phyloP scores from a whole-genome alignment of 1,140 invertebrate genomes.

The Rhizoglyphus robini region DNA sequence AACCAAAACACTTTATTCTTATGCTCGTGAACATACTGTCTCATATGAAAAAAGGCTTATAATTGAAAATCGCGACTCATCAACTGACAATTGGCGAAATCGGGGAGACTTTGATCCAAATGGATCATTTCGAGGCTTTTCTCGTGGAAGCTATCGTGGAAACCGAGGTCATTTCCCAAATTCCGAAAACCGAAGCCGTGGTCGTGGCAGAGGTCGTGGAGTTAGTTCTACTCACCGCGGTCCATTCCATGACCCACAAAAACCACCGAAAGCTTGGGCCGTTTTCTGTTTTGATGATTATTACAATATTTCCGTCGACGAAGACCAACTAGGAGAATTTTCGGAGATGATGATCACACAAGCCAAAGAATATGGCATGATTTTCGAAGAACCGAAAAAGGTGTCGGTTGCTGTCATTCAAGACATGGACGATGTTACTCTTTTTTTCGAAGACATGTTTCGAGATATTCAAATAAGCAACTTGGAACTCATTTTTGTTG shows the following conservation, averaged over 20 bases:
- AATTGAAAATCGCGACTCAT: not conserved
- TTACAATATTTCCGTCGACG: not conserved
- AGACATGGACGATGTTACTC: not conserved
- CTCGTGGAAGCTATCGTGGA: not conserved
- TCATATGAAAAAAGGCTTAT: not conserved
- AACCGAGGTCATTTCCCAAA: not conserved
- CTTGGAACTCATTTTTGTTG: too few relatives aligned
- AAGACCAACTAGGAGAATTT: not conserved
- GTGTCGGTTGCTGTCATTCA: not conserved
- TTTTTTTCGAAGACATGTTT: not conserved
- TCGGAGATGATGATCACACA: not conserved
- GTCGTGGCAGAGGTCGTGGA: not conserved
- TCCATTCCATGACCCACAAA: too few relatives aligned
- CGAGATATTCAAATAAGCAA: too few relatives aligned
- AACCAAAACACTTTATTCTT: not conserved
- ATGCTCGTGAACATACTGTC: not conserved
- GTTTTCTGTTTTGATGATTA: not conserved
- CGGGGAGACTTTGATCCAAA: not conserved
- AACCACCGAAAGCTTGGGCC: not conserved
- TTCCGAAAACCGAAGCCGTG: not conserved
- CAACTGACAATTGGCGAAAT: not conserved
- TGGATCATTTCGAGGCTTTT: not conserved
- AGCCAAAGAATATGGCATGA: not conserved
- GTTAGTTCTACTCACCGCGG: not conserved
- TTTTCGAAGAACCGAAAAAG: not conserved